Percentiles rank a stretch among this genome's conserved stretches.
These are phyloP conservation scores for Gambusia yucatana DNA, from an alignment of 2,797 vertebrate species.

Conservation along the genomic window DNA sequence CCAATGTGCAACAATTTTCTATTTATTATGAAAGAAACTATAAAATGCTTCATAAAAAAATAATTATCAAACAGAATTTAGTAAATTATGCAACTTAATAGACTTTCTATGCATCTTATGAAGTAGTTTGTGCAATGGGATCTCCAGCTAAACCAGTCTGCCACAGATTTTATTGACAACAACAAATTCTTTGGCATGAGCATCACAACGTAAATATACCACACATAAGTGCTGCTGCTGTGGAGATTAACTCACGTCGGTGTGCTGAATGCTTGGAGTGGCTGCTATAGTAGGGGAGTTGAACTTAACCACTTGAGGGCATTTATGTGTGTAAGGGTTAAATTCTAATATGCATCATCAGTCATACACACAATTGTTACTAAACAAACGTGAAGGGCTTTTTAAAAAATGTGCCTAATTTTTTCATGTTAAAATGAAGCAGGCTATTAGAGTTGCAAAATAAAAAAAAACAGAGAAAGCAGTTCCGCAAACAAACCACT, in stretches of 20 bases:
- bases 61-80: neutral
- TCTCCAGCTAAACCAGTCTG: neutral
- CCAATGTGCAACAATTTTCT: conserved; percentile 15
- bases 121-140: neutral
- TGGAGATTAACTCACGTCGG: neutral
- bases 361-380: neutral
- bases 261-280: neutral
- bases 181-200: neutral
- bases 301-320: neutral
- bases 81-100: neutral
- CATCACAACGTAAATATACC: neutral
- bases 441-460: neutral
- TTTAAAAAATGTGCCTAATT: neutral
- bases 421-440: neutral
- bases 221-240: neutral
- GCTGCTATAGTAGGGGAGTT: neutral
- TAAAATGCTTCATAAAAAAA: conserved; percentile 12
- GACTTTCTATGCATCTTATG: neutral
- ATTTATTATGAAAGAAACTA: conserved; percentile 4
- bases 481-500: no score
- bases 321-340: neutral
- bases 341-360: neutral
- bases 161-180: neutral
- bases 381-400: neutral
- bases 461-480: neutral